These are phyloP conservation scores for Rhinella marina DNA, from an alignment of 2,797 vertebrate genomes.

Conservation along the genomic window DNA sequence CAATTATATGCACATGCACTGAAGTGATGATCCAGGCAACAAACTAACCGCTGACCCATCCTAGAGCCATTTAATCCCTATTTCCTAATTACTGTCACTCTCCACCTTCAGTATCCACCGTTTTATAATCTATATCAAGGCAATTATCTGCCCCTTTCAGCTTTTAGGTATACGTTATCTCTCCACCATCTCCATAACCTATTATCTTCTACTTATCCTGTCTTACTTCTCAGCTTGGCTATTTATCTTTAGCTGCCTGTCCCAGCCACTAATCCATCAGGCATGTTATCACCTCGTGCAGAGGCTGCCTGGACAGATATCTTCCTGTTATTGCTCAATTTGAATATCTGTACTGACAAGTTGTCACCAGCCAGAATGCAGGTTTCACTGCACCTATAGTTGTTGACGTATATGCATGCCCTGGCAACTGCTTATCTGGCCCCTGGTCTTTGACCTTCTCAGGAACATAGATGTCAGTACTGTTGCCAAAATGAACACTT, in stretches of 20 bases:
- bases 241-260: constrained; percentile 37
- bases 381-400: not conserved
- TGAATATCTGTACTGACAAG: not conserved
- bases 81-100: constrained; percentile 27
- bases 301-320: not conserved
- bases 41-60: not conserved
- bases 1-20: too few species aligned
- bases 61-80: constrained; percentile 8
- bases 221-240: constrained; percentile 20
- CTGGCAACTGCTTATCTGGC: not conserved
- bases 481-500: not conserved
- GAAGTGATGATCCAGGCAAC: not conserved
- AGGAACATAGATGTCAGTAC: not conserved
- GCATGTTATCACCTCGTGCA: constrained; percentile 21
- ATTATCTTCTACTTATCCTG: constrained; percentile 44
- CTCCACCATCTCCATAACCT: constrained; percentile 24
- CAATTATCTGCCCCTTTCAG: constrained; percentile 26
- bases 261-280: constrained; percentile 30
- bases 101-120: not conserved
- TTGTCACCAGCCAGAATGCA: not conserved
- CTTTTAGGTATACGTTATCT: constrained; percentile 3
- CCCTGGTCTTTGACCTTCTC: not conserved
- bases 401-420: not conserved
- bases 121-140: not conserved
- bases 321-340: constrained; percentile 27